Percentiles rank a stretch among this genome's conserved stretches.
Evolutionary conservation across 2,888 invertebrate species (phyloP).

Genomic region (Torymus auratus): DNA sequence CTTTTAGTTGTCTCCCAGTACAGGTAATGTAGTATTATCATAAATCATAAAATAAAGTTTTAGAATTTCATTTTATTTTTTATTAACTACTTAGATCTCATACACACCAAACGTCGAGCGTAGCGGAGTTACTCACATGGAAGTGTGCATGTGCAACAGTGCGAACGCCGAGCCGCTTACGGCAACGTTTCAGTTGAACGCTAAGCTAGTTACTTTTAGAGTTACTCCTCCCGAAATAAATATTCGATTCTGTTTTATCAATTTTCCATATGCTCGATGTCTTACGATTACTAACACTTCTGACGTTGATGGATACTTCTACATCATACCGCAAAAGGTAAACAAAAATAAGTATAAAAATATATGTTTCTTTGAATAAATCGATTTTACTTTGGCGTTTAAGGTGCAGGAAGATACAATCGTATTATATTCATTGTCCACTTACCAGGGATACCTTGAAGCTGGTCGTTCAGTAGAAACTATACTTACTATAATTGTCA

Average conservation of each 20-base stretch:
- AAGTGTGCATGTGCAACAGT: constrained; percentile 79
- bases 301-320: constrained; percentile 78
- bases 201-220: constrained; percentile 78
- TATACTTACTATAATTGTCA: constrained; percentile 77
- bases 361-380: no score
- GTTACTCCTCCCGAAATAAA: constrained; percentile 78
- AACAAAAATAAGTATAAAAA: no score
- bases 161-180: constrained; percentile 79
- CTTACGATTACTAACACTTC: constrained; percentile 77
- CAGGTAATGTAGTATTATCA: constrained; percentile 1
- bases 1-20: constrained; percentile 78
- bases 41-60: background rate
- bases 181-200: constrained; percentile 79
- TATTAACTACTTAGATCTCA: constrained; percentile 75
- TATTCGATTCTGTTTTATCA: constrained; percentile 80
- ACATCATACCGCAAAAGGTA: constrained; percentile 75
- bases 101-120: constrained; percentile 79
- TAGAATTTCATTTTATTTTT: background rate
- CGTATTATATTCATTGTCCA: constrained; percentile 66
- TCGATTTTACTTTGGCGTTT: constrained; percentile 11
- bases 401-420: background rate
- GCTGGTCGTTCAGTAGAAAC: constrained; percentile 77
- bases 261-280: constrained; percentile 78
- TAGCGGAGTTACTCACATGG: constrained; percentile 77
- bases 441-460: constrained; percentile 69